phyloP scores from a whole-genome alignment of 2,888 invertebrate species.

The Tinea pellionella region DNA sequence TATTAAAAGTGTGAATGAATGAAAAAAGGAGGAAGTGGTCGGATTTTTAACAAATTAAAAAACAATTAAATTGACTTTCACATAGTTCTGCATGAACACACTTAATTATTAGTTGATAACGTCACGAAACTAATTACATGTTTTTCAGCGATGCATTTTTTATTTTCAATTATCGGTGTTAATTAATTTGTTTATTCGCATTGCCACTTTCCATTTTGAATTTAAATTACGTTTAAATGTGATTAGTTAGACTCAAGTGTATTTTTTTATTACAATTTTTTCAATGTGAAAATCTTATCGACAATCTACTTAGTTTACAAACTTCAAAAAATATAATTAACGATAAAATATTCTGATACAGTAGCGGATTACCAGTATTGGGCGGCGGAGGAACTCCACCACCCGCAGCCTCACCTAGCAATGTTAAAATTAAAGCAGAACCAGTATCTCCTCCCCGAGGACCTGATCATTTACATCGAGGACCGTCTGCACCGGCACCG shows the following conservation, averaged over 20 bases:
- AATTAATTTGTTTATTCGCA: neutral
- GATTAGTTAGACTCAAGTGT: too few species aligned
- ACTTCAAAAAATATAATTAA: too few species aligned
- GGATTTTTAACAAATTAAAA: too few species aligned
- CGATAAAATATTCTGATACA: constrained; percentile 20
- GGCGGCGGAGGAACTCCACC: constrained; percentile 76
- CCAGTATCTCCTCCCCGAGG: constrained; percentile 95
- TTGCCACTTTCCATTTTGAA: neutral
- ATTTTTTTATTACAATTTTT: too few species aligned
- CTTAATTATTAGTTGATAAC: neutral
- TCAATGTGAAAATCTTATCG: too few species aligned
- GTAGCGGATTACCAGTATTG: constrained; percentile 80
- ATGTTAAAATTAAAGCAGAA: constrained; percentile 93
- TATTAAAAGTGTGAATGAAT: too few species aligned
- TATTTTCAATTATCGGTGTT: neutral
- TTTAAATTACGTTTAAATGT: too few species aligned
- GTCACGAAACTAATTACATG: neutral
- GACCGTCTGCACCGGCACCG: constrained; percentile 49
- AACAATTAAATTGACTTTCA: neutral
- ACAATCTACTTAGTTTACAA: too few species aligned
- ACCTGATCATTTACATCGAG: constrained; percentile 72
- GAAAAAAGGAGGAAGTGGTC: too few species aligned
- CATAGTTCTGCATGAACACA: neutral
- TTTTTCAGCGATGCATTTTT: neutral
- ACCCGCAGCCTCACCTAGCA: constrained; percentile 82